phyloP scores from a whole-genome alignment of 2,113 vertebrate species.

The Periophthalmus modestus region DNA sequence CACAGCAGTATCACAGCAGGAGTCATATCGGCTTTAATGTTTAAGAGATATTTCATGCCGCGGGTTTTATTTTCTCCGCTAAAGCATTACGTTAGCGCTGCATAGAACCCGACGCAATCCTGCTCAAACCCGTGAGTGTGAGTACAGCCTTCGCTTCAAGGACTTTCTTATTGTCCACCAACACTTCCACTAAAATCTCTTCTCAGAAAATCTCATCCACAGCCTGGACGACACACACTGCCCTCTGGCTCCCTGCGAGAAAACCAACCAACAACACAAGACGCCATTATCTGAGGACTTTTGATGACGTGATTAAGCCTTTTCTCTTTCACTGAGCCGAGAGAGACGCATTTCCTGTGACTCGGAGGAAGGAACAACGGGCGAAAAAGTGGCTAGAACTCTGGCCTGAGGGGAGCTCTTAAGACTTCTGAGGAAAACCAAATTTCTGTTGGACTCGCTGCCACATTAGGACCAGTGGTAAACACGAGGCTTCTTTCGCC shows the following conservation, averaged over 20 bases:
- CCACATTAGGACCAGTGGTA: conserved; percentile 65
- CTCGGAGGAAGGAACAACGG: conserved; percentile 62
- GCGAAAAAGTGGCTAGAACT: conserved; percentile 59
- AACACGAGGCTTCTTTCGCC: conserved; percentile 65
- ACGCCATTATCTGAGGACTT: conserved; percentile 37
- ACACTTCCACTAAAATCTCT: conserved; percentile 87
- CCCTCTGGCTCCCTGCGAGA: conserved; percentile 86
- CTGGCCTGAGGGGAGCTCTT: conserved; percentile 69
- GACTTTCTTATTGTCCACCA: conserved; percentile 88
- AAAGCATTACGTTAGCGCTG: too few species aligned
- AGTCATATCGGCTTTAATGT: too few species aligned
- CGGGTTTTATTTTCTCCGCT: too few species aligned
- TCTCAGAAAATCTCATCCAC: conserved; percentile 93
- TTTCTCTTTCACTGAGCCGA: conserved; percentile 40
- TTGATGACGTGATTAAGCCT: conserved; percentile 43
- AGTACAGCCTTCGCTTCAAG: neutral
- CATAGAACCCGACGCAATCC: too few species aligned
- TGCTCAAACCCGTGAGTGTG: too few species aligned
- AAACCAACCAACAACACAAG: conserved; percentile 40
- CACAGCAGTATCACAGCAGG: too few species aligned
- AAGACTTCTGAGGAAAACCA: conserved; percentile 70
- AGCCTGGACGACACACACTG: conserved; percentile 90
- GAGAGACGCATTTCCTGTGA: conserved; percentile 54
- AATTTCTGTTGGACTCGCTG: conserved; percentile 46
- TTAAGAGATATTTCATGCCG: too few species aligned